Evolutionary conservation across 2,113 vertebrate species (phyloP).

Genomic region (Saccopteryx leptura): DNA sequence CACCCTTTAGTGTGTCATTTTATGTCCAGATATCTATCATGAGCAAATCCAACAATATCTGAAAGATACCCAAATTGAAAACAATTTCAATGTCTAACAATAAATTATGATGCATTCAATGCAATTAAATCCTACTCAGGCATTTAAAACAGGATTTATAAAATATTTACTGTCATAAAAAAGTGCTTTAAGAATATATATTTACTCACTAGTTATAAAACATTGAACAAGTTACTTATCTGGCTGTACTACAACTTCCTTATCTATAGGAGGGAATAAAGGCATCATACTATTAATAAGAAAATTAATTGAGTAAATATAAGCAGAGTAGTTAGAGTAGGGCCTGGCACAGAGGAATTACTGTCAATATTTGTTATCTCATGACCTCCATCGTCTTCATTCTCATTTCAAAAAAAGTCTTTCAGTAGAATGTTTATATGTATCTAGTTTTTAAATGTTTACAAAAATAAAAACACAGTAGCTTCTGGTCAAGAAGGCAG

Average conservation of each 20-base stretch:
- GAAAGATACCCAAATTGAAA: neutral
- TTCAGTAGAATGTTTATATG: neutral
- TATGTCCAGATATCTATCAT: neutral
- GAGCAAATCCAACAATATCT: slow-evolving; percentile 23
- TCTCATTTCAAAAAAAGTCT: slow-evolving; percentile 43
- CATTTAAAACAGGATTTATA: slow-evolving; percentile 26
- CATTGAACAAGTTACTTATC: neutral
- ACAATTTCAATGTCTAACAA: slow-evolving; percentile 12
- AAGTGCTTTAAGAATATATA: slow-evolving; percentile 35
- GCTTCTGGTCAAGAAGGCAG: neutral
- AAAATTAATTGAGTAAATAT: neutral
- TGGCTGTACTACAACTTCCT: neutral
- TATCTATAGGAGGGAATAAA: neutral
- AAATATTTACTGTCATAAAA: slow-evolving; percentile 13
- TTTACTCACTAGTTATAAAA: neutral
- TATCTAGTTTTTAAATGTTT: slow-evolving; percentile 19
- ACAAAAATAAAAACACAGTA: neutral
- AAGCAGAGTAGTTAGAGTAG: neutral
- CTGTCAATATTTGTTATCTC: neutral
- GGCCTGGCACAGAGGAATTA: neutral
- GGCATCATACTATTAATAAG: neutral
- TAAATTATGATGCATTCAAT: neutral
- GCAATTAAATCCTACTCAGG: neutral
- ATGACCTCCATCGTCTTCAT: neutral
- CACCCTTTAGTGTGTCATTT: neutral